These are phyloP conservation scores for Mnemiopsis leidyi DNA, from an alignment of 37 sponge, comb jelly and placozoan genomes.

Conservation along the genomic window DNA sequence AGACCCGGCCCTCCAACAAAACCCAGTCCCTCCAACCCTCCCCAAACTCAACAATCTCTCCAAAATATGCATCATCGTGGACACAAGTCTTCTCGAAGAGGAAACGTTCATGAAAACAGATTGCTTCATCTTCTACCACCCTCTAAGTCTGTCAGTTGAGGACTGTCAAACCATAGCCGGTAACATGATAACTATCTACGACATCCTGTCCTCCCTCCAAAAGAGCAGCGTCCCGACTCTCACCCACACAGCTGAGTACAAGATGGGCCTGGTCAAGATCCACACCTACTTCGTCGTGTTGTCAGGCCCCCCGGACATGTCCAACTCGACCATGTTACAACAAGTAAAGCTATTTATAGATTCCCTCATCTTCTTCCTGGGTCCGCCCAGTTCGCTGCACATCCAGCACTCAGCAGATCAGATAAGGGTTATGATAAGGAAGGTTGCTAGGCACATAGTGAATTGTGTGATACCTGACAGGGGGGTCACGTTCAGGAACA, in stretches of 20 bases:
- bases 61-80: constrained; percentile 59
- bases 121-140: constrained; percentile 50
- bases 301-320: constrained; percentile 46
- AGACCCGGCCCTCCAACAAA: neutral
- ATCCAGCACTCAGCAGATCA: neutral
- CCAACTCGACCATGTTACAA: neutral
- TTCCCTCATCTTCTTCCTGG: constrained; percentile 24
- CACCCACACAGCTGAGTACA: neutral
- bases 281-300: constrained; percentile 9
- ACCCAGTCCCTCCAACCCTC: neutral
- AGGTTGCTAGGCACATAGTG: neutral
- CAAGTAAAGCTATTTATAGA: constrained; percentile 18
- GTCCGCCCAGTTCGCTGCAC: neutral
- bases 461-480: neutral
- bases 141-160: neutral
- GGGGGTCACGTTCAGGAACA: constrained; percentile 36
- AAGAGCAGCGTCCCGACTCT: neutral
- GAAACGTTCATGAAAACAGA: constrained; percentile 28
- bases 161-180: constrained; percentile 25
- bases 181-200: neutral
- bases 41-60: neutral
- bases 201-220: neutral
- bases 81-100: neutral
- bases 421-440: neutral
- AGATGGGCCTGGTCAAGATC: neutral